Evolutionary conservation across 2,888 invertebrate genomes (phyloP), one percentile per base, ranked within the genome.

Genomic region (Lacanobia wlatinum): DNA sequence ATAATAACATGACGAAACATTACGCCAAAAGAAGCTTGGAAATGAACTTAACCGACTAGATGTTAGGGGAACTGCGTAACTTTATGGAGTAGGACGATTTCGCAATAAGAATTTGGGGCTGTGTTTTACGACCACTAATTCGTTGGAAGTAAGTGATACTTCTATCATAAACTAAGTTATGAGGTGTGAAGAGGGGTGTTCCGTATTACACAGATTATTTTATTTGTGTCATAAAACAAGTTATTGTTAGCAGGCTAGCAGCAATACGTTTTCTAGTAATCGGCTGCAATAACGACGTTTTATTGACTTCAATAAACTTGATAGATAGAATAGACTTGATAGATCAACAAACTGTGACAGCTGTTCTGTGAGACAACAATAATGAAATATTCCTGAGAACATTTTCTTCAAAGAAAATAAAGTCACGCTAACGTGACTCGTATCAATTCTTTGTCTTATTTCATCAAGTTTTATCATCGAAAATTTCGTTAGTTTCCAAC

Each of bases 141-240:
- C 46, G 43, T 52, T 10, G 34, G 14, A n/a, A 62, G 38, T 55
- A 64, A 73, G 52, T 72, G 55, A 52, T 53, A 72, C 68, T 67
- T 65, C 59, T 60, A 43, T 38, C 75, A 56, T 83, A 67, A 79
- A 83, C 56, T 64, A 38, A 59, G 74, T 70, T 78, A 83, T 48
- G 66, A 68, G 28, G 67, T 72, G 72, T 56, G 58, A 69, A 68
- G 43, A 70, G 67, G 67, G 53, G 56, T 68, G 58, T 69, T 72
- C 69, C 46, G 53, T 69, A 71, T 53, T 63, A 66, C 63, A 80
- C 38, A 58, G 68, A 80, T 75, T 74, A 60, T 65, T 81, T 80
- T 70, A 81, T 83, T 58, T 14, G n/a, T 16, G 53, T 38, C 72
- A 40, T 82, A 83, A 83, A 81, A 72, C 52, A 38, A 62, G 52